Evolutionary conservation across 1,140 invertebrate species (phyloP), one percentile per base, ranked within the genome.

Genomic region (Glomeris maerens): DNA sequence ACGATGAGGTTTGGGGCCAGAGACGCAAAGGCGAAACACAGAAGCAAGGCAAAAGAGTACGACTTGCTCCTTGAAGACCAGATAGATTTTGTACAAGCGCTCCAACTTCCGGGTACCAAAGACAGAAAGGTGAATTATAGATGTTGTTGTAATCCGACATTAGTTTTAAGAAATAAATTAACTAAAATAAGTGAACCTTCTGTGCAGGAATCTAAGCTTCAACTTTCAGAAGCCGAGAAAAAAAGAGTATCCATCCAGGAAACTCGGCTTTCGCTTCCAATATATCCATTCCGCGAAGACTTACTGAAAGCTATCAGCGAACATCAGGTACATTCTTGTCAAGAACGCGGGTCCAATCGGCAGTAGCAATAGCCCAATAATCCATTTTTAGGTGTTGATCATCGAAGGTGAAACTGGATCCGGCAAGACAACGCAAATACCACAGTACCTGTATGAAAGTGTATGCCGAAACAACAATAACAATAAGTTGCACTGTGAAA

Each of bases 361-460:
- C 7, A n/a, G 21, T 29, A n/a, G n/a, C 17, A 5, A 41, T 49
- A 13, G 2, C 3, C 25, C 27, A 50, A n/a, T 23, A 42, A 50
- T 52, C 3, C 13, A n/a, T 27, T 55, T 47, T 44, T 38, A 76
- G 69, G 73, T 90, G 55, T 68, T 97, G 0, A 98, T 99, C 57
- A 89, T 99, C 55, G 93, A 97, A 72, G 96, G 96, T 42, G 94
- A 98, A 75, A 97, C 93, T 17, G 93, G 93, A 0, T 92, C 87
- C 17, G 93, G 95, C 3, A 98, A 98, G 76, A 98, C 95, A 0
- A 99, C 95, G 3, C 95, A 99, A 71, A 89, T 99, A 55, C 92
- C 95, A 5, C 95, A 99, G 66, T 98, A 96, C 72, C 71, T 98
- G 0, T 76, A 90, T 64, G 86, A 98, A 64, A 83, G 87, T 40